Base-by-base conservation (phyloP, 2,797 vertebrate species). In the Lutjanus campechanus region DNA sequence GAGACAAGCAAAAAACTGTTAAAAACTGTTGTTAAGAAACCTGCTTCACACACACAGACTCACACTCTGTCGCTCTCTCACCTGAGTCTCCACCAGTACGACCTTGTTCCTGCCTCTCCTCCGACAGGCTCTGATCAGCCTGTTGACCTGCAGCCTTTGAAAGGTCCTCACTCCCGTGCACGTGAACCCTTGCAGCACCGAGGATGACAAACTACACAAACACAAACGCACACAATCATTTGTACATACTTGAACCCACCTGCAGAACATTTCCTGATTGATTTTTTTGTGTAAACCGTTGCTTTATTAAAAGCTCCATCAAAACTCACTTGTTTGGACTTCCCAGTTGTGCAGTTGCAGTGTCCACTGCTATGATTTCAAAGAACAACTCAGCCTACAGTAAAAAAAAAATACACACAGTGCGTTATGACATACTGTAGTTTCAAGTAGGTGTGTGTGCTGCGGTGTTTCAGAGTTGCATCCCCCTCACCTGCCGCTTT, bases 161-260 rank as follows among this genome's bases (percentile, higher is more conserved):
- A 95, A 8, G 0, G 1, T 65, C 61, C 85, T 81, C 64, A 94
- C 91, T 1, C 79, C 58, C 0, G 93, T 94, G 73, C 95, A 95
- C 0, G 92, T 95, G 88, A 96, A 96, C 7, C 96, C 96, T 90
- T 95, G 95, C 51, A 96, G 88, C 59, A 95, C 81, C 36, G 84
- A 84, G 40, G 94, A 93, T 0, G 96, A 95, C 70, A 96, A 77
- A 58, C 95, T 95, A 49, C 60, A 70, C 41, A 63, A 25, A 88
- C 22, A 68, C 64, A 79, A 20, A 59, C 17, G 77, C 73, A 56
- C 22, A 76, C 17, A 61, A n/a, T 8, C 51, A 53, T 46, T 44
- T 49, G 17, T 6, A 54, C 44, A 63, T 1, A 22, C 12, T 63
- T 7, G 36, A 55, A 41, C 10, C 11, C 11, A 46, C 11, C 0